Percentiles rank a stretch among this genome's conserved stretches.
These are phyloP conservation scores for Charadrius vociferus DNA, from an alignment of 2,113 vertebrate species.

Conservation along the genomic window DNA sequence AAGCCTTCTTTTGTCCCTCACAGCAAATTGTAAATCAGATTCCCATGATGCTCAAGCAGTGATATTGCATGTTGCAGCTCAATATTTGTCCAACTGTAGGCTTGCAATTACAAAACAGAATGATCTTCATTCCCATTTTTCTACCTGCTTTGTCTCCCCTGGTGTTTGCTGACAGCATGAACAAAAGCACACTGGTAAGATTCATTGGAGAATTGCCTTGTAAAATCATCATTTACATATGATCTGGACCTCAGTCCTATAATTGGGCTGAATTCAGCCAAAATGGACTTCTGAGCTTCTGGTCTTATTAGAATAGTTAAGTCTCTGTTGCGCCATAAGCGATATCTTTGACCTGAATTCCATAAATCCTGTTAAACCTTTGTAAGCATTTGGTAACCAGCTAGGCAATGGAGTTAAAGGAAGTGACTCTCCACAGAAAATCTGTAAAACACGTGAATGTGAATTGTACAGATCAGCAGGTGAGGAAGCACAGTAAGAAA, in stretches of 20 bases:
- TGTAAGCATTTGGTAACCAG: not conserved
- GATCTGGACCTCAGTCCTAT: not conserved
- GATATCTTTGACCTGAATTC: not conserved
- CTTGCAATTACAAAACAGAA: not conserved
- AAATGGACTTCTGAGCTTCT: not conserved
- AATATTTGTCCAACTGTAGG: not conserved
- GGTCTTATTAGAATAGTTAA: not conserved
- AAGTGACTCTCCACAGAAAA: not conserved
- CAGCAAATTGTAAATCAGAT: not conserved
- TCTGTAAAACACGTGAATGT: not conserved
- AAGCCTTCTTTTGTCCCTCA: not conserved
- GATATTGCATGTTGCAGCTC: not conserved
- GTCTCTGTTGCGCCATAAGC: rapidly evolving
- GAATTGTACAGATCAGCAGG: rapidly evolving
- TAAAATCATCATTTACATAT: not conserved
- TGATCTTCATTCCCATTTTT: not conserved
- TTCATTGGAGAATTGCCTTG: not conserved
- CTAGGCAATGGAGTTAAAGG: not conserved
- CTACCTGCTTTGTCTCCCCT: not conserved
- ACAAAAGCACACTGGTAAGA: not conserved
- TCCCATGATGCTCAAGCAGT: not conserved
- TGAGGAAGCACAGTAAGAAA: not conserved
- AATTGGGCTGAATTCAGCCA: not conserved
- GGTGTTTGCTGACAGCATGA: not conserved
- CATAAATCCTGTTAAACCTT: not conserved